Conservation (phyloP, 2,113 vertebrate species). For the Chamaetylas fuelleborni region DNA sequence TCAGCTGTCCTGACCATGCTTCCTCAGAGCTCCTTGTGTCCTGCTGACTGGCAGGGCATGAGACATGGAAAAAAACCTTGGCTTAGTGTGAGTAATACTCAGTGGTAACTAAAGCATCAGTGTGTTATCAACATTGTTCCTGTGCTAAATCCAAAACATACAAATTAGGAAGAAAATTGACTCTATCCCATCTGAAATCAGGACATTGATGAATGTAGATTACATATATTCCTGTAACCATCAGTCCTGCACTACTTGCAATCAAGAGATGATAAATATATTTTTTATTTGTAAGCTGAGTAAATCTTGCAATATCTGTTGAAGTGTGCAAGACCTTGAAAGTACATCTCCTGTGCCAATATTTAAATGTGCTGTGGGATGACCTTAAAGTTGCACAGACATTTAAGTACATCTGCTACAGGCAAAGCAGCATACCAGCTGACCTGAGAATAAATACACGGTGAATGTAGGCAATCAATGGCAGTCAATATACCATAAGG, state of each 20-base stretch:
- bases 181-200: background rate
- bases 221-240: background rate
- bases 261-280: background rate
- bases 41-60: background rate
- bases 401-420: background rate
- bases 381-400: background rate
- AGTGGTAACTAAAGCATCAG: background rate
- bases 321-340: background rate
- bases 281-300: background rate
- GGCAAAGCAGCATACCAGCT: background rate
- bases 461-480: background rate
- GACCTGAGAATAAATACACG: background rate
- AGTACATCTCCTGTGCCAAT: background rate
- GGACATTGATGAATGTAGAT: background rate
- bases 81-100: background rate
- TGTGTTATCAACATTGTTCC: background rate
- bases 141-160: background rate
- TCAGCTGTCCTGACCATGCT: background rate
- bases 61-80: accelerated
- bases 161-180: background rate
- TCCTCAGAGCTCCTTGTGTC: background rate
- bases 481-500: background rate
- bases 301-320: background rate
- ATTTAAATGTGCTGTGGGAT: background rate
- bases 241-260: background rate